A percentile compares a stretch with the other conserved stretches of the same genome.
phyloP scores from a whole-genome alignment of 2,113 vertebrate genomes.

The Cryptoleucopteryx plumbea region DNA sequence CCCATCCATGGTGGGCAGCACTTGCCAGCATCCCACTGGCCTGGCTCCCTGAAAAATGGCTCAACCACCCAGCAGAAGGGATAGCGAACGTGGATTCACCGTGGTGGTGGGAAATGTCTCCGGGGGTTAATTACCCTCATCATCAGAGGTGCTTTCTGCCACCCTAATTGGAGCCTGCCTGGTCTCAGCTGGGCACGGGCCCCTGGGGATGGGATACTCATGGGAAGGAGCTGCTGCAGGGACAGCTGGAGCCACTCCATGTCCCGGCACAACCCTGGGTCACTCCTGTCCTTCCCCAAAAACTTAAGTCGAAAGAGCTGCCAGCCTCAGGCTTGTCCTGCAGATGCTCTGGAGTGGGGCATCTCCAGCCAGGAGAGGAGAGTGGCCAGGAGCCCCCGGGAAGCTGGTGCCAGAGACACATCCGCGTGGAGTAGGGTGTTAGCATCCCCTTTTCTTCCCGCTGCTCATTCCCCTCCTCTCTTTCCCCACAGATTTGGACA shows the following conservation, averaged over 20 bases:
- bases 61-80: background rate
- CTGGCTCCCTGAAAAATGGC: background rate
- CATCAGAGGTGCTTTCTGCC: background rate
- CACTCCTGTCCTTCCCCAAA: background rate
- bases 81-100: background rate
- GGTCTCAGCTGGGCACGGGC: rapidly evolving
- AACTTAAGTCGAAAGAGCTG: background rate
- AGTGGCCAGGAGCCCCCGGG: rapidly evolving
- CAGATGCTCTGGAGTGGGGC: background rate
- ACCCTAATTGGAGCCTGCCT: background rate
- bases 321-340: rapidly evolving
- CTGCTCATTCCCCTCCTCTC: background rate
- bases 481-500: constrained; percentile 44
- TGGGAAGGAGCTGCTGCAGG: background rate
- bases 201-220: background rate
- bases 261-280: background rate
- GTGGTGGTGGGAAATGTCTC: background rate
- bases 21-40: rapidly evolving
- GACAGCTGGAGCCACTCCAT: rapidly evolving
- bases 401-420: rapidly evolving
- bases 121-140: background rate
- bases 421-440: background rate
- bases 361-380: background rate
- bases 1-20: rapidly evolving
- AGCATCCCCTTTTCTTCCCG: background rate